Evolutionary conservation across 2,113 vertebrate genomes (phyloP), one percentile per base, ranked within the genome.

Genomic region (Entomyzon cyanotis): DNA sequence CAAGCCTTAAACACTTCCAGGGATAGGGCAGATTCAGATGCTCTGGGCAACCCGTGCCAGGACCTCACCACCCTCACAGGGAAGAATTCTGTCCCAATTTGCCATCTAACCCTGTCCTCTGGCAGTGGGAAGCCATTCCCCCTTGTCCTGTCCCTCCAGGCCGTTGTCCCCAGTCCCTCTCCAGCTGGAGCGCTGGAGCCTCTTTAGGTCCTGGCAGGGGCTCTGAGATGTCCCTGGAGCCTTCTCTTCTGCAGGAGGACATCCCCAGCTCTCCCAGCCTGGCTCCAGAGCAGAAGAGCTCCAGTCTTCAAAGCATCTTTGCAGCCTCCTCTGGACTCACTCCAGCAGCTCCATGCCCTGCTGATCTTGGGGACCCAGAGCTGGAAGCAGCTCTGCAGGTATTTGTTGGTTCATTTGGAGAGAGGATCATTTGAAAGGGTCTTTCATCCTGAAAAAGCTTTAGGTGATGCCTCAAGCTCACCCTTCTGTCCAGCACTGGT

Each of bases 221-320:
- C 58, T 63, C 68, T 9, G 39, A 73, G 58, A 5, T 84, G 27
- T 84, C 4, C 11, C 68, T 44, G 21, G 47, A 63, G 6, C 46
- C 81, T 84, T 73, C 39, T 21, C 67, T 0, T 37, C 16, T 53
- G 33, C 68, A 71, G 16, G 8, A 16, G 33, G 62, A 1, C 56
- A 25, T 2, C 22, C 52, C 28, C 63, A 81, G 52, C 41, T 47
- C 22, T 39, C n/a, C 52, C n/a, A 81, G n/a, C 10, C 77, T 56
- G 62, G 12, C 50, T 10, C 41, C 77, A 80, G 62, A 67, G 77
- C 50, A 67, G 62, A 55, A 24, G 50, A 33, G 33, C 52, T 56
- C 27, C 41, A 67, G 77, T 28, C 4, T 22, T 56, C 0, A 3
- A 2, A 56, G 41, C 41, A 56, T 0, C 15, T 80, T 3, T 0